phyloP scores from a whole-genome alignment of 2,888 invertebrate species.

The Pristionchus fissidentatus region DNA sequence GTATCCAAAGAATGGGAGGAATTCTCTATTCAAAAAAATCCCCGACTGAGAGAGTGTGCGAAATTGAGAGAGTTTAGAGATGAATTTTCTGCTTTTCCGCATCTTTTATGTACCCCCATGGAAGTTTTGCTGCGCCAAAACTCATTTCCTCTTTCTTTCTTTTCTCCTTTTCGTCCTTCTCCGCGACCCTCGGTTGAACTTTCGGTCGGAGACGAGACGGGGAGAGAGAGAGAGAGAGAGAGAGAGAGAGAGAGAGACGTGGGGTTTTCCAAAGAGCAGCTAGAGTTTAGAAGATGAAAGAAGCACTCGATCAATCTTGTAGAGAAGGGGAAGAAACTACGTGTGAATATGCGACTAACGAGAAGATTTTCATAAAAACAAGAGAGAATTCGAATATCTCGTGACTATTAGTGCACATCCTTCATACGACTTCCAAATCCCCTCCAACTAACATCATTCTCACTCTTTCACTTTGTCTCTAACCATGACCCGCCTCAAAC shows the following conservation, averaged over 20 bases:
- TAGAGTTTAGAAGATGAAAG: constrained; percentile 33
- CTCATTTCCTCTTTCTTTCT: background rate
- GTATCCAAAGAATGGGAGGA: background rate
- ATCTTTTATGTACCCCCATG: too few species aligned
- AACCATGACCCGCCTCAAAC: too few species aligned
- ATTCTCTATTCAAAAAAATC: background rate
- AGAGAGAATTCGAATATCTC: constrained; percentile 19
- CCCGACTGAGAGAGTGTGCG: background rate
- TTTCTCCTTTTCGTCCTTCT: background rate
- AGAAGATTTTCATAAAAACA: too few species aligned
- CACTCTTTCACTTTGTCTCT: too few species aligned
- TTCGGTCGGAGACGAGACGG: background rate
- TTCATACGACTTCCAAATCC: too few species aligned
- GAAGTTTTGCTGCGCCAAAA: too few species aligned
- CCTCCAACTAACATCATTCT: too few species aligned
- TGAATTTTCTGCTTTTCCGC: too few species aligned
- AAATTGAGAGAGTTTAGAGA: too few species aligned
- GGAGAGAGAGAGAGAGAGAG: background rate
- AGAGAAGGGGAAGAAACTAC: background rate
- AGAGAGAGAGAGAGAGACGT: background rate
- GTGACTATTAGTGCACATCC: background rate
- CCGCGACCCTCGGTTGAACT: constrained; percentile 20
- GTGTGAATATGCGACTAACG: too few species aligned
- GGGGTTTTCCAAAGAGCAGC: constrained; percentile 11
- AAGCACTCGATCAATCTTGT: constrained; percentile 11